Base-by-base conservation (phyloP, 2,113 vertebrate genomes). In the Malaclemys terrapin region DNA sequence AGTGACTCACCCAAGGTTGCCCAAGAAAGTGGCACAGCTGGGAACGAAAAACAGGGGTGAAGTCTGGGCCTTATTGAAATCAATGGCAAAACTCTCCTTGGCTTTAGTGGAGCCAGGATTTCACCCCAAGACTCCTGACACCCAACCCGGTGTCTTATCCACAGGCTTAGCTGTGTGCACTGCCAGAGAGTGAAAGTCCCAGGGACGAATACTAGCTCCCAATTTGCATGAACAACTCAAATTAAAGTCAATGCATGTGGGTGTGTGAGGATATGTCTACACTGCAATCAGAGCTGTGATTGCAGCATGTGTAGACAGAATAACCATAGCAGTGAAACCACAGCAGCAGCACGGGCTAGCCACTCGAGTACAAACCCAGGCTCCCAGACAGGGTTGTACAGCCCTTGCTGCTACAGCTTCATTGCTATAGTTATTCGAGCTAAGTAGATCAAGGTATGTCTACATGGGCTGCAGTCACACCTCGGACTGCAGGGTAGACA, bases 61-160 rank as follows among this genome's bases (percentile, higher is more conserved):
- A 95, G 94, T 84, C 24, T 83, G 17, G 90, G 75, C 19, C 10
- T 69, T 22, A 45, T 54, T 82, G 57, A 65, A 83, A 19, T 80
- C 22, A 94, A 79, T 79, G 25, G 69, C 85, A 57, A 91, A 93
- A 91, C 4, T 90, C 56, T 49, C 19, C 31, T 49, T 2, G 0
- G 11, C 1, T 5, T 1, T 31, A 8, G 9, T 10, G 20, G 10
- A 20, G 49, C 31, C 16, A 88, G 82, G 52, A 91, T 80, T 91
- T 89, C 80, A 88, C 4, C 8, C 47, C 27, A 62, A 84, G 4
- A 0, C 0, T n/a, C 9, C 31, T 56, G 62, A 62, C 29, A 14
- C 45, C 17, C 53, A 38, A 17, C 24, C 80, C 62, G 56, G 75
- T 29, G 86, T 49, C 22, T 9, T 42, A 5, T 42, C n/a, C 62